Evolutionary conservation across 1,140 invertebrate genomes (phyloP).

Genomic region (Pygmarrhopalites habei): DNA sequence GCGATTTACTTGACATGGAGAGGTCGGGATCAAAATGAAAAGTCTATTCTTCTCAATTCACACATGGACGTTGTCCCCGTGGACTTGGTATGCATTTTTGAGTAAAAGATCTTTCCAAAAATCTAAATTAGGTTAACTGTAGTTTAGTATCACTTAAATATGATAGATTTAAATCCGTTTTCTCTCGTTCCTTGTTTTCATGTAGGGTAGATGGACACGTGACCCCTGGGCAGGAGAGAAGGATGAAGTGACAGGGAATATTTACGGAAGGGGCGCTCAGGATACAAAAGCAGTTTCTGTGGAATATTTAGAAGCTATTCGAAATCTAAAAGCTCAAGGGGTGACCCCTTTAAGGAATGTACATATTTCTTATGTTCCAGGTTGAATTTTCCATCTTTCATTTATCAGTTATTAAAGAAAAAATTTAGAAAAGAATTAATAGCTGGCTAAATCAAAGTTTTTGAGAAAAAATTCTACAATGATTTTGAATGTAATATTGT

Average conservation of each 20-base stretch:
- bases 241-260: slow-evolving; percentile 67
- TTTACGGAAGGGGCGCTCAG: slow-evolving; percentile 71
- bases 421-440: no score
- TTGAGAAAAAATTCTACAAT: background rate
- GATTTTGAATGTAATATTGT: background rate
- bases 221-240: slow-evolving; percentile 70
- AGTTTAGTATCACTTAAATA: no score
- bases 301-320: slow-evolving; percentile 70
- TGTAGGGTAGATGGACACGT: slow-evolving; percentile 72
- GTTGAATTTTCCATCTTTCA: slow-evolving; percentile 41
- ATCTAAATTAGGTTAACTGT: no score
- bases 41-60: no score
- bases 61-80: no score
- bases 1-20: no score
- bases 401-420: no score
- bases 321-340: slow-evolving; percentile 55
- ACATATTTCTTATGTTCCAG: slow-evolving; percentile 68
- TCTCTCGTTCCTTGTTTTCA: no score
- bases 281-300: slow-evolving; percentile 78
- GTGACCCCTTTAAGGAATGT: slow-evolving; percentile 56
- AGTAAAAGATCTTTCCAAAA: no score
- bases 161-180: no score
- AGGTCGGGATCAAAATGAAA: no score
- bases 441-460: background rate
- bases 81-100: no score